Base-by-base conservation (phyloP, 2,888 invertebrate genomes). In the Chrysina gloriosa region DNA sequence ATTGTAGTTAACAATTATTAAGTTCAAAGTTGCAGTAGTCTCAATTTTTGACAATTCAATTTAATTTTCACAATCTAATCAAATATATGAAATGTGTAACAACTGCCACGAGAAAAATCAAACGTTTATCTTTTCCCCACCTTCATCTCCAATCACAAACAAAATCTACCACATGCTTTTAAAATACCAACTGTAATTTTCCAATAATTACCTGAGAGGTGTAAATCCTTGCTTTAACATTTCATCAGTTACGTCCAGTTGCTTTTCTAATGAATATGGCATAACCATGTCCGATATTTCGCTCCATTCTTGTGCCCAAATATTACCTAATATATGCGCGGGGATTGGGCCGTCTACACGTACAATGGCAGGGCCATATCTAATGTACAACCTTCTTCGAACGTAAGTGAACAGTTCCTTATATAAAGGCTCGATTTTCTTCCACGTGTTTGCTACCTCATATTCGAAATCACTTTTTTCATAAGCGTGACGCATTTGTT, bases 241-340 rank as follows among this genome's bases (percentile, higher is more conserved):
- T 76, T 92, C 92, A 1, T 89, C 84, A 0, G 94, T 94, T 14
- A 94, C 90, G 77, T 95, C 94, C 0, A 92, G 80, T 71, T 87
- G 87, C 1, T 87, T 87, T 4, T 89, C 88, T 61, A 90, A 88
- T 0, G 91, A 90, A 80, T 90, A 95, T 0, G 95, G 93, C 79
- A 89, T 88, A 69, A 94, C 90, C 34, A 92, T 80, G 70, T 92
- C 91, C 78, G 88, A 88, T 50, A 94, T 88, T 9, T 90, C 89
- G 72, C 89, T 89, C 94, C 94, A 94, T 75, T 90, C 90, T 79
- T 94, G 94, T 0, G 90, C 90, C 94, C 94, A 94, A 88, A 94
- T 89, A 81, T 94, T 92, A 9, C 95, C 95, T 9, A 96, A 80
- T 9, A 96, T 79, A 84, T 96, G 95, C 0, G 93, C 93, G 0